Evolutionary conservation across 2,113 vertebrate species (phyloP), one percentile per base, ranked within the genome.

Genomic region (Leuciscus idus): DNA sequence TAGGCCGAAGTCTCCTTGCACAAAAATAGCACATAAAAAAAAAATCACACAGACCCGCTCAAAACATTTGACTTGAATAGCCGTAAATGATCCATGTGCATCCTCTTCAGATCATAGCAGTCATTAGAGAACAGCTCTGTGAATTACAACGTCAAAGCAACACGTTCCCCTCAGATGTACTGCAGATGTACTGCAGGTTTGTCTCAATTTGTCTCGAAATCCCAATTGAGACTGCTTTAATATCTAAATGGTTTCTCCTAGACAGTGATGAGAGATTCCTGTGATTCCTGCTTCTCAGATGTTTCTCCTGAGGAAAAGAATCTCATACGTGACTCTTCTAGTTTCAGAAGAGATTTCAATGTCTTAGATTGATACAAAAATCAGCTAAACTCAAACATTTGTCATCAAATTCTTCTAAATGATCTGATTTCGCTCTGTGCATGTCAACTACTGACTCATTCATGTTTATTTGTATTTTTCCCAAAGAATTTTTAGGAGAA

Each of bases 1-100:
- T 94, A 94, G 94, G 95, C 91, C 94, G 61, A 92, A 88, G 86
- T 94, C 93, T 92, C 94, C 90, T 92, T 94, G 85, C 90, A 89
- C 92, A 91, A 91, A 95, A 94, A 94, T 94, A 95, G 94, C 88
- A 84, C 76, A 84, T 33, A 19, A 50, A 87, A 87, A 83, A 76
- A 85, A 84, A 26, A 26, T 61, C 59, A 55, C 81, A 39, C 81
- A 59, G 28, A 50, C 72, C 0, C 33, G 23, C 78, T 78, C 30
- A 33, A 36, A 66, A 11, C 12, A n/a, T 81, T 50, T 57, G 52
- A 59, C 17, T 80, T 70, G 33, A 68, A 30, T 26, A 64, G 17
- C 61, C 52, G 55, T 80, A 26, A 80, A 62, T 80, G 11, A 80
- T 80, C 52, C 33, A 21, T 61, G 77, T 19, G 77, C 77, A 39